Evolutionary conservation across 1,140 invertebrate species (phyloP).

Genomic region (Lepidurus packardi): DNA sequence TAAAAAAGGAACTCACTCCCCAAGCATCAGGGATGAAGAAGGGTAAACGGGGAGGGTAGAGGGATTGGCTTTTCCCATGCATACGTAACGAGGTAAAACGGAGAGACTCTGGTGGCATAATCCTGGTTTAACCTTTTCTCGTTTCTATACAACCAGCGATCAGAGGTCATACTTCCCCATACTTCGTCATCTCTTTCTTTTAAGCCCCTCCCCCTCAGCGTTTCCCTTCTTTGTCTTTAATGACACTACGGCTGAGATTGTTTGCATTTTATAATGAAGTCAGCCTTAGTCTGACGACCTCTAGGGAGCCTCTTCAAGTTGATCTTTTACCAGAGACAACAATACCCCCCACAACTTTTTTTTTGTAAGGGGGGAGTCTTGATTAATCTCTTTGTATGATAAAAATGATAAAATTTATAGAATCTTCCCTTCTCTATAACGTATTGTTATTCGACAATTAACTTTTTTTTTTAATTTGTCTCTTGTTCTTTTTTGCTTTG

Average conservation of each 20-base stretch:
- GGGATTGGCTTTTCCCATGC: slow-evolving; percentile 27
- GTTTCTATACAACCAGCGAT: not conserved
- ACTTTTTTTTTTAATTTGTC: no score
- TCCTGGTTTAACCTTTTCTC: slow-evolving; percentile 17
- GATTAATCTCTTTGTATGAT: not conserved
- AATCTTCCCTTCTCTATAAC: not conserved
- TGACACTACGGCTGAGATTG: slow-evolving; percentile 25
- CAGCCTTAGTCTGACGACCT: slow-evolving; percentile 28
- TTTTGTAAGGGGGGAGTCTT: slow-evolving; percentile 23
- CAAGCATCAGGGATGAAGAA: slow-evolving; percentile 25
- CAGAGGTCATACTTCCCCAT: slow-evolving; percentile 5
- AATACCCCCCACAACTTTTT: not conserved
- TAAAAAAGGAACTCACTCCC: not conserved
- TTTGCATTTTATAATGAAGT: slow-evolving; percentile 30
- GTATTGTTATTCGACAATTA: no score
- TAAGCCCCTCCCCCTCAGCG: not conserved
- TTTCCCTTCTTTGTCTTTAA: not conserved
- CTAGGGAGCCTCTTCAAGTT: slow-evolving; percentile 5
- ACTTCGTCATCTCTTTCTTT: slow-evolving; percentile 22
- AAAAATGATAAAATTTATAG: not conserved
- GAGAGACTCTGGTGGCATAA: slow-evolving; percentile 24
- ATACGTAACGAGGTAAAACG: slow-evolving; percentile 1
- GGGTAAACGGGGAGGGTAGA: not conserved
- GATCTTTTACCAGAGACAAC: not conserved
- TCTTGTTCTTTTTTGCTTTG: no score